Evolutionary conservation across 1,140 invertebrate genomes (phyloP).

Genomic region (Bombus sylvicola): DNA sequence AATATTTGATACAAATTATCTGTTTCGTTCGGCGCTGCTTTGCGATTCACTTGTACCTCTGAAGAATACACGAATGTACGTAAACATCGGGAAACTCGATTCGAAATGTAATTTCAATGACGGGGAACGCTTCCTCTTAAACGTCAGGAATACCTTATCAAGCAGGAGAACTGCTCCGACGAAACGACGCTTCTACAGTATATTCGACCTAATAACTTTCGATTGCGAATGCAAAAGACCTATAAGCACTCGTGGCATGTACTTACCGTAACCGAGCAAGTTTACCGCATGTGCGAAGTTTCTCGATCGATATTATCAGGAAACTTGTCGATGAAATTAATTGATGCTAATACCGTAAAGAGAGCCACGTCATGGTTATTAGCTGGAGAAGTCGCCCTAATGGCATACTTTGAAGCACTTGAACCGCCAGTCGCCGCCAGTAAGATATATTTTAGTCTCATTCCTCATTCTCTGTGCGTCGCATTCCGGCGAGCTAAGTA

Average conservation of each 20-base stretch:
- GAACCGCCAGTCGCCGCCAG: constrained; percentile 8
- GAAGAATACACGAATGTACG: not conserved
- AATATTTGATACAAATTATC: not conserved
- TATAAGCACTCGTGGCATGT: constrained; percentile 45
- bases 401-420: constrained; percentile 48
- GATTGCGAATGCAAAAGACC: constrained; percentile 34
- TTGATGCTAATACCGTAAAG: constrained; percentile 61
- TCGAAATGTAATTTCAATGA: not conserved
- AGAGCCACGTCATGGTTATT: constrained; percentile 62
- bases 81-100: not conserved
- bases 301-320: constrained; percentile 51
- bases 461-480: constrained; percentile 8
- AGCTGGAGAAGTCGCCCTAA: constrained; percentile 58
- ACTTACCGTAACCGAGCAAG: constrained; percentile 42
- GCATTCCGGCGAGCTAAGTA: constrained; percentile 3
- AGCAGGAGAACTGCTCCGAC: not conserved
- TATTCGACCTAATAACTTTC: constrained; percentile 56
- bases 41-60: not conserved
- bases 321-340: constrained; percentile 63
- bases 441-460: constrained; percentile 34
- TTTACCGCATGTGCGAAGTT: constrained; percentile 50
- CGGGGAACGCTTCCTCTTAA: not conserved
- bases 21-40: not conserved
- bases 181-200: constrained; percentile 13
- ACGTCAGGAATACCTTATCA: not conserved